Evolutionary conservation across 2,888 invertebrate species (phyloP), one percentile per base, ranked within the genome.

Genomic region (Liopterus haemorrhoidalis): DNA sequence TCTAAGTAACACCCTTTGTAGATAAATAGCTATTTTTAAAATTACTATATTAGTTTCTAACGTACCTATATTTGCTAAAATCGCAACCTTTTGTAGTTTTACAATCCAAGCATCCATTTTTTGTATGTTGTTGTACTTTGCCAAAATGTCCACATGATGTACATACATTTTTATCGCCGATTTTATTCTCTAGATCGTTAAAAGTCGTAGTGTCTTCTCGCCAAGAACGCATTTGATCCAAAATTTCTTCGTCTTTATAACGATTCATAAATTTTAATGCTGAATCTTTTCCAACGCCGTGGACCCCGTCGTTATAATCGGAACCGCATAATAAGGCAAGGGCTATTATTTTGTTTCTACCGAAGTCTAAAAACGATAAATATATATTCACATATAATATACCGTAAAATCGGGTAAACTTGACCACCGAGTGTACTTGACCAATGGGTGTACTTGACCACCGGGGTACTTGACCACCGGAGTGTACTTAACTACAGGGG

Each of bases 301-400:
- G 73, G 49, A 93, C 67, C 55, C 93, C 88, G 3, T 81, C 81
- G 31, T 79, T 76, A 62, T 92, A 93, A 68, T 94, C 94, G 62
- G 90, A 91, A 0, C 93, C 93, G 54, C 89, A 83, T 1, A 94
- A 68, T 20, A 94, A 64, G 4, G 90, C 91, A 58, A 93, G 70
- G 0, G 83, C 88, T 46, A 94, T 79, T 66, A 93, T 79, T 66
- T 89, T 88, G 53, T 85, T 79, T 50, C 88, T 79, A 0, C 85
- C 85, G 53, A 94, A 77, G 49, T 82, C 79, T 71, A 49, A 46
- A 53, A 54, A 21, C 32, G 25, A 41, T 37, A 28, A 16, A 15
- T 19, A 19, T 33, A 16, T 21, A 25, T 24, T n/a, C 9, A 8
- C 22, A 25, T 27, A 41, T 21, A 9, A n/a, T n/a, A 18, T 30